Conservation (phyloP, 2,888 invertebrate species). For the Meiosimyza decipiens region DNA sequence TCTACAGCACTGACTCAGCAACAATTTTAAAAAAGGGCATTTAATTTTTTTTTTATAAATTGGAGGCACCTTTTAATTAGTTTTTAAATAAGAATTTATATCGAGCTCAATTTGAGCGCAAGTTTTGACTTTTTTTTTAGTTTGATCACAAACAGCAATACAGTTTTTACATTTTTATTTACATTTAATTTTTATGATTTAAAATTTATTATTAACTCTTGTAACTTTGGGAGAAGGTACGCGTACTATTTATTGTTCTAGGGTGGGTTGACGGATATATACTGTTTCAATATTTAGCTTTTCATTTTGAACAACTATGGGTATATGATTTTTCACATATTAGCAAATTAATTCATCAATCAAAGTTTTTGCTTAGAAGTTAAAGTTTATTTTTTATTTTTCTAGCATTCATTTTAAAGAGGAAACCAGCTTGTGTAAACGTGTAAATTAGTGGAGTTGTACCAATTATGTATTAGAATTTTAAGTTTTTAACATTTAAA, state of each 20-base stretch:
- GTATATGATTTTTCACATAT: background rate
- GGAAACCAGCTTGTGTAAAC: slow-evolving; percentile 26
- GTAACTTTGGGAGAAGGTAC: slow-evolving; percentile 25
- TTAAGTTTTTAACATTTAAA: background rate
- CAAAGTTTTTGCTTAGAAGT: background rate
- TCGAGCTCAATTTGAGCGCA: too few relatives aligned
- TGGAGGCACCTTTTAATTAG: too few relatives aligned
- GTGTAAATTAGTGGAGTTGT: background rate
- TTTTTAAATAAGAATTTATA: too few relatives aligned
- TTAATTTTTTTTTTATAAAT: too few relatives aligned
- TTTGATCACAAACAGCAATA: too few relatives aligned
- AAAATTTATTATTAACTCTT: background rate
- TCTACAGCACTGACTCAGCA: too few relatives aligned
- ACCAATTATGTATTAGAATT: slow-evolving; percentile 24
- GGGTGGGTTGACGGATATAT: slow-evolving; percentile 35
- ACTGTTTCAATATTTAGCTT: background rate
- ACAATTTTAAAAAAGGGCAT: too few relatives aligned
- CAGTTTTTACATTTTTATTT: slow-evolving; percentile 15
- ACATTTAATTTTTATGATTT: background rate
- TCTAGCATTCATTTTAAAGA: slow-evolving; percentile 3
- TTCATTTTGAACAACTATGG: slow-evolving; percentile 5
- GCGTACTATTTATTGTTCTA: slow-evolving; percentile 37
- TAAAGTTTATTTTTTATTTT: background rate
- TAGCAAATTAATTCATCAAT: too few relatives aligned
- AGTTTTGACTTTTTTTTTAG: too few relatives aligned